Evolutionary conservation across 1,140 invertebrate species (phyloP), one percentile per base, ranked within the genome.

Genomic region (Pachyrhynchus sulphureomaculatus): DNA sequence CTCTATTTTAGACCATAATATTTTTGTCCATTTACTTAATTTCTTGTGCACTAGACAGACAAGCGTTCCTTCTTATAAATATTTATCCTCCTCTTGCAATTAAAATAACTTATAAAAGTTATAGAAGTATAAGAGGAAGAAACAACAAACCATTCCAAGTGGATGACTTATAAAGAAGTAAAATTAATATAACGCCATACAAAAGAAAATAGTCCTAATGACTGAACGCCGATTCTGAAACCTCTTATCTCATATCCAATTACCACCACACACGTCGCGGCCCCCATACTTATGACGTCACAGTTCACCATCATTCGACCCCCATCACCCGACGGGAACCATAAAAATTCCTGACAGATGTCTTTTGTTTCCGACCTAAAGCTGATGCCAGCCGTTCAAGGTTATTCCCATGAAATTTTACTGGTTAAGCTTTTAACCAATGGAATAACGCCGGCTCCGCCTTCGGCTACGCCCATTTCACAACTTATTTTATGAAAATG

Each of bases 301-400:
- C 20, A 20, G 32, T 36, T 62, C 60, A 55, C 60, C 51, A 55
- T 55, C 23, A 54, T 53, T 49, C 60, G 60, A 62, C 60, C 51
- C 51, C 49, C 60, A 29, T 48, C 51, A 54, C 10, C n/a, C 21
- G 33, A 61, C 49, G 49, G 58, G 15, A 54, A 55, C 60, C 60
- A 62, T 62, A 62, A 62, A 62, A 62, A 55, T 62, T 39, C 37
- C 60, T 41, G 47, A 18, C 60, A 62, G 60, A 62, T 62, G 60
- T 49, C 60, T 62, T 56, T 62, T 56, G 60, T 62, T 62, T 62
- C 20, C 33, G 47, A 51, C 51, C 13, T 39, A 42, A 37, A 62
- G 12, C 60, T 20, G 17, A 45, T 12, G 18, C 20, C 24, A 45
- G 32, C 37, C 49, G 49, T 61, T 61, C 58, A 61, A 60, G 58